Evolutionary conservation across 2,113 vertebrate species (phyloP), one percentile per base, ranked within the genome.

Genomic region (Petrocephalus microphthalmus): DNA sequence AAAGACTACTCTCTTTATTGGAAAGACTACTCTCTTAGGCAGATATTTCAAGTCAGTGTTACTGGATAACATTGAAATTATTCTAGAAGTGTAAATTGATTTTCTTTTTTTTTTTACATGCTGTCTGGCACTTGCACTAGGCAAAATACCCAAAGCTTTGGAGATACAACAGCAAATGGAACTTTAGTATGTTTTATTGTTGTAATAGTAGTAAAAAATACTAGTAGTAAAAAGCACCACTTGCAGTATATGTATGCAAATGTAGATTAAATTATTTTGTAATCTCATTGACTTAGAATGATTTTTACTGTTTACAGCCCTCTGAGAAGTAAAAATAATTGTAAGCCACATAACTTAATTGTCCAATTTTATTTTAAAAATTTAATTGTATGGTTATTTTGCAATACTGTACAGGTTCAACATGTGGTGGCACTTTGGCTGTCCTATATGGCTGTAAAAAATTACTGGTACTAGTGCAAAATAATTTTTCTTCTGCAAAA

Each of bases 241-340:
- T 49, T 84, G 78, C 81, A 60, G 53, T 37, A 60, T 84, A 52
- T 60, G 78, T 83, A 33, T 54, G 47, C 45, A 52, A 8, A 49
- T 87, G 49, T 82, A 87, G 19, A 54, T 78, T 87, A 81, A 88
- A 53, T 88, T 88, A 88, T 88, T 88, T 74, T 82, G 19, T 20
- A 53, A 88, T 83, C 60, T 83, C 53, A 83, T 60, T 74, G 47
- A 52, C 64, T 74, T 87, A 33, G 57, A 60, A 67, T 87, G n/a
- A 87, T 37, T 51, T 71, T 8, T 29, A 45, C 81, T 47, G 60
- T 52, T 64, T 45, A 29, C 22, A 29, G 37, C 33, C 49, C 49
- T 88, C 29, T 0, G 6, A 88, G n/a, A 52, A 82, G 49, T 57
- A 29, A 83, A 49, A 83, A 60, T 20, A 83, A 86, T 86, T 86